Evolutionary conservation across 2,888 invertebrate genomes (phyloP).

Genomic region (Pardosa pseudoannulata): DNA sequence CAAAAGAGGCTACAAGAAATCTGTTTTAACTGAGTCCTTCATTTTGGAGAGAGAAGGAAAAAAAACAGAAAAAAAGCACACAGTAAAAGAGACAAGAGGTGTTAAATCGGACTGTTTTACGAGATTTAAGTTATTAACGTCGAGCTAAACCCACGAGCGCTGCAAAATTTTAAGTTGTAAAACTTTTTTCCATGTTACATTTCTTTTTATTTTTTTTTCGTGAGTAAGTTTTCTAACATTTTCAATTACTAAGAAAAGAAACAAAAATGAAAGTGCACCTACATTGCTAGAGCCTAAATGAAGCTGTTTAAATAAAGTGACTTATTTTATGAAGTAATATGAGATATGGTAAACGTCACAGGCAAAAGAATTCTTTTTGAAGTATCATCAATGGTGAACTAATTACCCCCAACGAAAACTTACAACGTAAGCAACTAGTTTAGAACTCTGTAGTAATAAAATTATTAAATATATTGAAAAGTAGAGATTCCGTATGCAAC

Average conservation of each 20-base stretch:
- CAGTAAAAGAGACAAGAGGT: conserved; percentile 40
- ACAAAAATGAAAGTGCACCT: too few species aligned
- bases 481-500: too few species aligned
- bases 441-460: too few species aligned
- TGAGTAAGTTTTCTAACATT: conserved; percentile 14
- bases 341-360: too few species aligned
- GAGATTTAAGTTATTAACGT: conserved; percentile 66
- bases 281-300: too few species aligned
- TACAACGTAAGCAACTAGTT: too few species aligned
- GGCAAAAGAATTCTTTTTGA: too few species aligned
- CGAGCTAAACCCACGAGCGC: conserved; percentile 20
- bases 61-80: background rate
- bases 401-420: too few species aligned
- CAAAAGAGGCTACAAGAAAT: conserved; percentile 26
- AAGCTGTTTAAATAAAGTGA: too few species aligned
- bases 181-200: conserved; percentile 36
- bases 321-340: too few species aligned
- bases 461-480: too few species aligned
- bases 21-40: conserved; percentile 47
- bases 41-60: conserved; percentile 1
- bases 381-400: too few species aligned
- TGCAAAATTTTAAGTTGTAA: conserved; percentile 57
- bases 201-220: conserved; percentile 44
- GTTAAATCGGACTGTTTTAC: conserved; percentile 64
- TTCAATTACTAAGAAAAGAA: conserved; percentile 13